Base-by-base conservation (phyloP, 2,888 invertebrate genomes). In the Dryomyza anilis region DNA sequence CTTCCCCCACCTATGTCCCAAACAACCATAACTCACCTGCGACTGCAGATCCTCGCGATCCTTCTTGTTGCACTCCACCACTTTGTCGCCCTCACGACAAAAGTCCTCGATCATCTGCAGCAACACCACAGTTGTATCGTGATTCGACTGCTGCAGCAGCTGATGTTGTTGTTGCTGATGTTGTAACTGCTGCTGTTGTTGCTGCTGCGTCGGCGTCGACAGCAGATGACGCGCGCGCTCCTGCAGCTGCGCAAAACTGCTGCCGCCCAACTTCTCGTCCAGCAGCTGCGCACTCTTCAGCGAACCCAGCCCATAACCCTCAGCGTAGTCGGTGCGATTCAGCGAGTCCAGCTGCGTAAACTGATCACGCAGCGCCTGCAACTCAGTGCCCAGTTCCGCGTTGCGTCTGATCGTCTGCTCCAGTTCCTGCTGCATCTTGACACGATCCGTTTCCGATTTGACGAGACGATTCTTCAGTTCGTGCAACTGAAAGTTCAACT, bases 31-130 rank as follows among this genome's bases (percentile, higher is more conserved):
- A 65, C 76, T 83, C 78, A 93, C 93, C 89, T 93, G 93, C 66
- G 89, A 88, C 53, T 88, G 87, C 69, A 93, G 81, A 78, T 93
- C 93, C 69, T 90, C 89, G 25, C 87, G 85, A 72, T 92, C 92
- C 57, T 84, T 86, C 71, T 86, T 88, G 43, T 89, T 85, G 30
- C 86, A 86, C 63, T 92, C 92, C 12, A 89, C 81, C 65, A 91
- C 86, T 67, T 85, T 86, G 73, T 88, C 86, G 71, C 85, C 85
- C 75, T 87, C 86, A 61, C 85, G 81, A 67, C 86, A 87, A 45
- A 89, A 82, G 71, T 89, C 88, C 71, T 90, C 89, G 58, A 90
- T 85, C 66, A 89, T 78, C 70, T 87, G 86, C 48, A 88, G 70
- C 60, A 87, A 69, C 30, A 83, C 75, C 56, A 74, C 84, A 66